Evolutionary conservation across 2,113 vertebrate genomes (phyloP).

Genomic region (Romanogobio albipinnatus): DNA sequence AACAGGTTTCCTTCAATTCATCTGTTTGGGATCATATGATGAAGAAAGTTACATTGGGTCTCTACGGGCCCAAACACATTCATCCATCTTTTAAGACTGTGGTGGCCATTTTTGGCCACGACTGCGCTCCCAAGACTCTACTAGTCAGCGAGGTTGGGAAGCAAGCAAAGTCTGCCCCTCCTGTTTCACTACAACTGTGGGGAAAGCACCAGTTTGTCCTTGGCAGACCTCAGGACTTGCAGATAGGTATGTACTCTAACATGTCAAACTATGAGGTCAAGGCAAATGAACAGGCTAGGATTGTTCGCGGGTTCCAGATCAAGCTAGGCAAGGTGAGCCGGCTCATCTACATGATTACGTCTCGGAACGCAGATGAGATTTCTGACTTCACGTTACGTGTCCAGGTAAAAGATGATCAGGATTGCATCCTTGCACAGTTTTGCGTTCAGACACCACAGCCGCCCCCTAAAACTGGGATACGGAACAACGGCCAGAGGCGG

Average conservation of each 20-base stretch:
- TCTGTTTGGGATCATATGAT: constrained; percentile 92
- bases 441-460: constrained; percentile 92
- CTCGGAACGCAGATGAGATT: constrained; percentile 81
- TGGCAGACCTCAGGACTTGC: constrained; percentile 87
- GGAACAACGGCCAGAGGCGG: constrained; percentile 80
- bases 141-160: constrained; percentile 85
- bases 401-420: constrained; percentile 90
- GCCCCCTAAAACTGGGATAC: constrained; percentile 81
- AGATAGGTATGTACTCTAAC: constrained; percentile 91
- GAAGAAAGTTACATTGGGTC: constrained; percentile 87
- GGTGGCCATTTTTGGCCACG: constrained; percentile 92
- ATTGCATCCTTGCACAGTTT: constrained; percentile 91
- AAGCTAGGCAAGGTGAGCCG: constrained; percentile 92
- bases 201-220: constrained; percentile 92
- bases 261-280: constrained; percentile 91
- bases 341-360: constrained; percentile 86
- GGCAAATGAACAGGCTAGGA: constrained; percentile 77
- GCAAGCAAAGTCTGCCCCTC: constrained; percentile 76
- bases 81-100: constrained; percentile 96
- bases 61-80: constrained; percentile 95
- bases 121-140: constrained; percentile 91
- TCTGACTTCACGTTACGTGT: constrained; percentile 91
- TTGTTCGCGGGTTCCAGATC: constrained; percentile 89
- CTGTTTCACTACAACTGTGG: constrained; percentile 93
- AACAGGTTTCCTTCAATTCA: constrained; percentile 77